Evolutionary conservation across 2,888 invertebrate species (phyloP).

Genomic region (Heliconius ismenius): DNA sequence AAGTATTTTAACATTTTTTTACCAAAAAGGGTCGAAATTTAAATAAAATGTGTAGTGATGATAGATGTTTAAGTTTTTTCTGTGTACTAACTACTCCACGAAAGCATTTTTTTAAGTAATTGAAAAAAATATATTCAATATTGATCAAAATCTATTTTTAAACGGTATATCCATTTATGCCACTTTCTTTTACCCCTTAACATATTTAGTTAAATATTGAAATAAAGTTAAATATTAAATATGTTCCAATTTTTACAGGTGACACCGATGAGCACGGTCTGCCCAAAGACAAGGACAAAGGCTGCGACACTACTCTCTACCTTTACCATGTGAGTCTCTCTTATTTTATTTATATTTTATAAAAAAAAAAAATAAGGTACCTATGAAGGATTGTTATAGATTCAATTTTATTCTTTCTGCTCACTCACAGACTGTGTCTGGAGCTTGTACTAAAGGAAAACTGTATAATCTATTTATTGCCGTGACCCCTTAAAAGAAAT

Average conservation of each 20-base stretch:
- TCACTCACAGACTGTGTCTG: neutral
- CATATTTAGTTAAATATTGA: neutral
- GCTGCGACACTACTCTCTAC: slow-evolving; percentile 92
- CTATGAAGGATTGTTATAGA: neutral
- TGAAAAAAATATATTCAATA: too few species aligned
- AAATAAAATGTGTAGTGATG: too few species aligned
- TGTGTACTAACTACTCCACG: too few species aligned
- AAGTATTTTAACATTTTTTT: too few species aligned
- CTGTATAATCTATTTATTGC: neutral
- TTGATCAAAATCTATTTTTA: neutral
- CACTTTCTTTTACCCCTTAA: neutral
- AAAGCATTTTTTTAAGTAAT: too few species aligned
- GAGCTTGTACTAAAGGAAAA: neutral
- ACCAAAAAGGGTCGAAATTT: too few species aligned
- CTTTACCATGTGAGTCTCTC: slow-evolving; percentile 87
- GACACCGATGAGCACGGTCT: slow-evolving; percentile 86
- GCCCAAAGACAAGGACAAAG: slow-evolving; percentile 86
- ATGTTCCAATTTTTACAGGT: slow-evolving; percentile 74
- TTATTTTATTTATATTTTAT: neutral
- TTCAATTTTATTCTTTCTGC: neutral
- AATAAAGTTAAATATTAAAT: neutral
- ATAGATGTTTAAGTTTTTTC: too few species aligned
- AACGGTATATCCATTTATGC: neutral
- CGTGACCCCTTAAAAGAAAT: neutral
- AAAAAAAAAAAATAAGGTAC: neutral